phyloP scores from a whole-genome alignment of 2,113 vertebrate species.

The Lontra canadensis region DNA sequence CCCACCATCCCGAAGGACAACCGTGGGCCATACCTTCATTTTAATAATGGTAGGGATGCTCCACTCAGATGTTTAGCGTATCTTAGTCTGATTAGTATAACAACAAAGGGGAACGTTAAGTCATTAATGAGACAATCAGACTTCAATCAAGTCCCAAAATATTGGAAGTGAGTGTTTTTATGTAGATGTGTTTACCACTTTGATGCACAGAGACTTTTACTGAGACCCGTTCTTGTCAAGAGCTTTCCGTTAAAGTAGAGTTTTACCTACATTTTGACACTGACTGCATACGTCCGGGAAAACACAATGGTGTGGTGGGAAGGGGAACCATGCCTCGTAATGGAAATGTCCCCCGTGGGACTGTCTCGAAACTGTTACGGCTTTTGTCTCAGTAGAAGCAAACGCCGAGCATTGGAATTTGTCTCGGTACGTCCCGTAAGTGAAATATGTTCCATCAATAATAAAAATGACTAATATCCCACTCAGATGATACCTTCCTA shows the following conservation, averaged over 20 bases:
- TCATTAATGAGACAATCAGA: not conserved
- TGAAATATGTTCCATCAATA: not conserved
- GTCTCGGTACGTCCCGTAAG: not conserved
- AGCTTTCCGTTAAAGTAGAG: not conserved
- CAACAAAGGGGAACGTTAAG: not conserved
- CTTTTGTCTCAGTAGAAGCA: not conserved
- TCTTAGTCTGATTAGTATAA: not conserved
- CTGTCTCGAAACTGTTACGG: not conserved
- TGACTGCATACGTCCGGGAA: accelerated
- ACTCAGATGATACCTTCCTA: accelerated
- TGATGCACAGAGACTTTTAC: not conserved
- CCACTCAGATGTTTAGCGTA: not conserved
- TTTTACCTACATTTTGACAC: not conserved
- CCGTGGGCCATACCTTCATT: accelerated
- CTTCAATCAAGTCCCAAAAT: accelerated
- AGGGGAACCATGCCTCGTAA: accelerated
- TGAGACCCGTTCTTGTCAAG: not conserved
- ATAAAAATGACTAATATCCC: accelerated
- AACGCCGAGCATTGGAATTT: not conserved
- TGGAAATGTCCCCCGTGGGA: not conserved
- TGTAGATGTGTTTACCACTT: not conserved
- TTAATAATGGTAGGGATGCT: no score
- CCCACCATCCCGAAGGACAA: accelerated
- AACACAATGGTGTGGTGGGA: no score
- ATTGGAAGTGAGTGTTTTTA: not conserved